Base-by-base conservation (phyloP, 2,113 vertebrate species). In the Mohoua ochrocephala region DNA sequence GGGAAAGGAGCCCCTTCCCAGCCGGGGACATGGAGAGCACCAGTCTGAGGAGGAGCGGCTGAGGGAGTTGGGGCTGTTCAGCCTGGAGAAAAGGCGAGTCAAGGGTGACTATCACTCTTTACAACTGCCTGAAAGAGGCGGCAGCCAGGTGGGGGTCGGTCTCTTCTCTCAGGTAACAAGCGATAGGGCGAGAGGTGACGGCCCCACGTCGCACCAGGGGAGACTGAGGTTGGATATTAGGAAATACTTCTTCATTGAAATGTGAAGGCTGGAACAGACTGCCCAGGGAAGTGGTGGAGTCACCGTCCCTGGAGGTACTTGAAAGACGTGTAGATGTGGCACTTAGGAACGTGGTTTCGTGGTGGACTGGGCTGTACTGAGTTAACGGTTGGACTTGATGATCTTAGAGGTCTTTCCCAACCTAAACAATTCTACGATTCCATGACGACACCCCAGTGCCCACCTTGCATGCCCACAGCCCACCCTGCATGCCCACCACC, bases 401-500 rank as follows among this genome's bases (percentile, higher is more conserved):
- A 27, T 61, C 30, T 69, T 28, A 31, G 47, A 41, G 31, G 2
- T 61, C 41, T 54, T 69, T 69, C 35, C 70, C 54, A 19, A n/a
- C 41, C 47, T 19, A 31, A 76, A 47, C 9, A 3, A 35, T 41
- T 27, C 63, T 15, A 4, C 1, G 39, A 31, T 47, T 31, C 45
- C n/a, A 0, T 13, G n/a, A 26, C 11, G 11, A n/a, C 41, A 19
- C 21, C 50, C 56, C 50, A 27, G n/a, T 2, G 10, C 47, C 47
- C 37, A 24, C 13, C 70, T 27, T 7, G 37, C 12, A 7, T 2
- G 1, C 50, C 69, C 52, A 4, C 12, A 2, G 10, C 47, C 47
- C 37, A 24, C 13, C 70, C 31, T 7, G 37, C 12, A 7, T 1
- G 1, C 45, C 69, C 52, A 4, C 18, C 0, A 0, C 22, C 28